Evolutionary conservation across 2,888 invertebrate species (phyloP).

Genomic region (Sarcophaga rosellei): DNA sequence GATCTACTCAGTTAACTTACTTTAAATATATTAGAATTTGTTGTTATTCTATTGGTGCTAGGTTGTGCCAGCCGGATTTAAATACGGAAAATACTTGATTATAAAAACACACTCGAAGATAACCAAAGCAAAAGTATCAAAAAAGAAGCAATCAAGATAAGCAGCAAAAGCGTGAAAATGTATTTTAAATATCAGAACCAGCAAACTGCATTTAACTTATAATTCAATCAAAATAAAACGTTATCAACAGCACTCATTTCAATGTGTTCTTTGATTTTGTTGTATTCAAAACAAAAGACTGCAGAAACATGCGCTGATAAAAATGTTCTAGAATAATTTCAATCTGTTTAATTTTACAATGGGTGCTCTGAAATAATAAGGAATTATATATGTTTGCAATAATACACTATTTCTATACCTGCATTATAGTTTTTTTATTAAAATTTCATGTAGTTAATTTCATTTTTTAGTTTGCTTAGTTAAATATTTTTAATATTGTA

Average conservation of each 20-base stretch:
- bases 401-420: too few relatives aligned
- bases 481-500: too few relatives aligned
- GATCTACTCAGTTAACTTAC: conserved; percentile 44
- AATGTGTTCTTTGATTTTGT: background rate
- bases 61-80: conserved; percentile 78
- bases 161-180: too few relatives aligned
- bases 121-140: conserved; percentile 12
- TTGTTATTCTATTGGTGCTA: conserved; percentile 71
- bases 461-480: too few relatives aligned
- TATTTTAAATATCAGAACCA: background rate
- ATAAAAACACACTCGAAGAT: conserved; percentile 26
- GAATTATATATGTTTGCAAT: too few relatives aligned
- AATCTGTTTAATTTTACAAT: background rate
- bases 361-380: background rate
- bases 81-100: conserved; percentile 36
- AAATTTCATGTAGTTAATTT: too few relatives aligned
- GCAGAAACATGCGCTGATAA: background rate
- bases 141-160: background rate
- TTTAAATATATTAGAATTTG: conserved; percentile 47
- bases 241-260: background rate
- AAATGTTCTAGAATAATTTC: background rate
- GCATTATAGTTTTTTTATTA: too few relatives aligned
- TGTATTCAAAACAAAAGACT: conserved; percentile 16
- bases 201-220: background rate
- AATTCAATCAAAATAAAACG: background rate